phyloP scores from a whole-genome alignment of 1,140 invertebrate genomes.

The Camponotus floridanus region DNA sequence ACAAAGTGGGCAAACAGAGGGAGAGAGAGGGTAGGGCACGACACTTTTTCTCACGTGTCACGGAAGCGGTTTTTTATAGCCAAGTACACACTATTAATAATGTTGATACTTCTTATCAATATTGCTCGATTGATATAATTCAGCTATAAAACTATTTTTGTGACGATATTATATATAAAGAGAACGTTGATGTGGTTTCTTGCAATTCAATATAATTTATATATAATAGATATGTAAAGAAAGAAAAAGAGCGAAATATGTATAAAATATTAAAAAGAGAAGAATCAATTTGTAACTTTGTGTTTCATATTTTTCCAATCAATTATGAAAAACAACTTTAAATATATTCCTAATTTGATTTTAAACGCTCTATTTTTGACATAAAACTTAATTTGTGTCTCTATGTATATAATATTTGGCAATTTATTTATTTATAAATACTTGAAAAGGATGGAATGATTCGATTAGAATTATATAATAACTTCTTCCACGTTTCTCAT shows the following conservation, averaged over 20 bases:
- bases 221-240: background rate
- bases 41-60: background rate
- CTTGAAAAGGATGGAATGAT: background rate
- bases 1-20: background rate
- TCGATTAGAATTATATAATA: background rate
- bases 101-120: slow-evolving; percentile 31
- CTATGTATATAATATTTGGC: background rate
- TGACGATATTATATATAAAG: background rate
- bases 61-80: background rate
- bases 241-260: background rate
- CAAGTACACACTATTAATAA: slow-evolving; percentile 48
- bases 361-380: background rate
- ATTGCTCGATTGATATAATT: background rate
- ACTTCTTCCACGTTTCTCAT: background rate
- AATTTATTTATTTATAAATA: slow-evolving; percentile 1
- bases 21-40: too few species aligned
- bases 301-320: background rate
- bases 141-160: slow-evolving; percentile 34
- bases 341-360: background rate
- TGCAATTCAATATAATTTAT: background rate
- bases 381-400: background rate
- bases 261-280: background rate
- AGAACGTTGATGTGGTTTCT: too few species aligned
- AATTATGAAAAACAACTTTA: background rate
- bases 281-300: background rate